Base-by-base conservation (phyloP, 2,888 invertebrate genomes). In the Eilema sororculum region DNA sequence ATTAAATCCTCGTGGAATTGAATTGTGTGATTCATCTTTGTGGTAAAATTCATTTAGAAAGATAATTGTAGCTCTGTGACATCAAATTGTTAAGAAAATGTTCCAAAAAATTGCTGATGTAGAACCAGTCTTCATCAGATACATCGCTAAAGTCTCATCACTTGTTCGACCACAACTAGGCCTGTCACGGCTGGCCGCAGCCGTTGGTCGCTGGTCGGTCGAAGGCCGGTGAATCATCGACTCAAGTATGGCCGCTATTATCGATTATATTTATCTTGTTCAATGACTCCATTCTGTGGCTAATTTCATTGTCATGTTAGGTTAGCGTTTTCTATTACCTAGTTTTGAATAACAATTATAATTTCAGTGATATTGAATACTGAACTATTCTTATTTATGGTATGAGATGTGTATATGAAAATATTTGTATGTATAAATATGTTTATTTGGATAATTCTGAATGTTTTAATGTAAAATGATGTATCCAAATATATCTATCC, bases 171-270 rank as follows among this genome's bases (percentile, higher is more conserved):
- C 25, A 13, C 0, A 41, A 41, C 37, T 65, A 28, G 33, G 37
- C 60, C 20, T 56, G 61, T 57, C 61, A 65, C 65, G 65, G 61
- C 52, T 65, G 65, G 57, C 13, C 25, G 22, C n/a, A 12, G 57
- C 12, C 33, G 33, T 12, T 37, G 33, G 33, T 57, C 33, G 57
- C 33, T 30, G 24, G 20, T 65, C 69, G 71, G 78, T 73, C 80
- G 84, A 84, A 85, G 86, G 86, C 69, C 80, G 76, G 64, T 78
- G 80, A 82, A 70, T 85, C 82, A 79, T 76, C 77, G 78, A 46
- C 61, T 67, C 69, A 71, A 72, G 70, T 73, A 70, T 69, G 68
- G 69, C 13, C 52, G n/a, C 52, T 62, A 60, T 62, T 64, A 41
- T 69, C 71, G 63, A 63, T 61, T 56, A 67, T 62, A 64, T 67